Evolutionary conservation across 2,888 invertebrate genomes (phyloP), one percentile per base, ranked within the genome.

Genomic region (Acleris sparsana): DNA sequence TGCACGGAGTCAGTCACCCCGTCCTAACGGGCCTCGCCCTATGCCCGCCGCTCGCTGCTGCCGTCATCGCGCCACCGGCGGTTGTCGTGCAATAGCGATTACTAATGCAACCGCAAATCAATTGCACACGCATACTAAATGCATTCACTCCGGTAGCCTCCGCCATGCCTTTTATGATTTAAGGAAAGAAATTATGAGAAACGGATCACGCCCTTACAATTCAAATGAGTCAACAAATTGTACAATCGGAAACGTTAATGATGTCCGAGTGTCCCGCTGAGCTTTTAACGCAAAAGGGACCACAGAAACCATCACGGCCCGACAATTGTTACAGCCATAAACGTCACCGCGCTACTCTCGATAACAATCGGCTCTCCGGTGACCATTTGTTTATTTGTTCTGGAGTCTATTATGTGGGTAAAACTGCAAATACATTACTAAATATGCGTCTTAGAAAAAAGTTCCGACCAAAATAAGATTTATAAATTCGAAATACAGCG

Each of bases 1-100:
- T 89, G 88, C 89, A 88, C 86, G 79, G 82, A 88, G 92, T 92
- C 92, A 92, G 84, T 92, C 91, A 92, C 92, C 92, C 85, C 91
- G 85, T 82, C 84, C 85, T 91, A 91, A 92, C 91, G 91, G 92
- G 87, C 84, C 86, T 87, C 86, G 91, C 89, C 91, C 91, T 91
- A 88, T 85, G 88, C 81, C 87, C 83, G 85, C 78, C 73, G 67
- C 71, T 62, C 69, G 46, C 46, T 39, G 77, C 81, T 83, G 84
- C 85, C 88, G 86, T 87, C 89, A 87, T 84, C 86, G 82, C 78
- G 79, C 79, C 78, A 82, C 85, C 53, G 52, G 55, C 67, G 81
- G 82, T 84, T 87, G 88, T 86, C 85, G 84, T 85, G 82, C 87
- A 83, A 82, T 84, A 83, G 82, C 80, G 79, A 83, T 84, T 85